Conservation (phyloP, 1,140 invertebrate species). For the Aricia agestis region DNA sequence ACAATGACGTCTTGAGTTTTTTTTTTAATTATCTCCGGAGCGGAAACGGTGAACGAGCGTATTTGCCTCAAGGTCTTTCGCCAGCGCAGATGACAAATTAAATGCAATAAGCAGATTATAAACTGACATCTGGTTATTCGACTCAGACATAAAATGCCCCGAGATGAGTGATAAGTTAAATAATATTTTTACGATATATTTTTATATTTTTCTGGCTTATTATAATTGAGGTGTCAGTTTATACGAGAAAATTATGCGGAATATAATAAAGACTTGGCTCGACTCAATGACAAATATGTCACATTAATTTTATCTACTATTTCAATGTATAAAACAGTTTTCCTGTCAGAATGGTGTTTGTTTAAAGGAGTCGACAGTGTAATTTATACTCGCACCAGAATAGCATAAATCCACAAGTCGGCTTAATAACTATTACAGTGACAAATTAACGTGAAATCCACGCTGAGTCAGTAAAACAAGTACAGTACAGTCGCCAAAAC, state of each 20-base stretch:
- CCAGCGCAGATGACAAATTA: conserved; percentile 10
- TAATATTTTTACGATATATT: not conserved
- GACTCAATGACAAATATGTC: too few species aligned
- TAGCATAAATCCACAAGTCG: not conserved
- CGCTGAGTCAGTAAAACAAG: not conserved
- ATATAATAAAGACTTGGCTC: too few species aligned
- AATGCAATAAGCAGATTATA: conserved; percentile 12
- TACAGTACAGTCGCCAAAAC: not conserved
- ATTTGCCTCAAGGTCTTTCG: conserved; percentile 1
- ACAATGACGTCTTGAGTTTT: not conserved
- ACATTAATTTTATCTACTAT: too few species aligned
- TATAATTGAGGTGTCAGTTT: not conserved
- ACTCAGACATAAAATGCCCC: not conserved
- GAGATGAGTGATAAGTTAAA: not conserved
- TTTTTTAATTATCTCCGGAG: conserved; percentile 9
- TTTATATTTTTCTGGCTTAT: not conserved
- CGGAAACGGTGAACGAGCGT: conserved; percentile 1
- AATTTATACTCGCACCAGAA: not conserved
- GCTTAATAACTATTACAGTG: not conserved
- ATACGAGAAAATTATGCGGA: too few species aligned
- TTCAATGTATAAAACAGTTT: not conserved
- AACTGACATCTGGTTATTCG: conserved; percentile 1
- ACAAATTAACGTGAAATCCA: not conserved
- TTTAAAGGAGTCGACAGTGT: not conserved
- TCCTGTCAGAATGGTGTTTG: not conserved